phyloP scores from a whole-genome alignment of 1,140 invertebrate genomes.

The Rhizoglyphus robini region DNA sequence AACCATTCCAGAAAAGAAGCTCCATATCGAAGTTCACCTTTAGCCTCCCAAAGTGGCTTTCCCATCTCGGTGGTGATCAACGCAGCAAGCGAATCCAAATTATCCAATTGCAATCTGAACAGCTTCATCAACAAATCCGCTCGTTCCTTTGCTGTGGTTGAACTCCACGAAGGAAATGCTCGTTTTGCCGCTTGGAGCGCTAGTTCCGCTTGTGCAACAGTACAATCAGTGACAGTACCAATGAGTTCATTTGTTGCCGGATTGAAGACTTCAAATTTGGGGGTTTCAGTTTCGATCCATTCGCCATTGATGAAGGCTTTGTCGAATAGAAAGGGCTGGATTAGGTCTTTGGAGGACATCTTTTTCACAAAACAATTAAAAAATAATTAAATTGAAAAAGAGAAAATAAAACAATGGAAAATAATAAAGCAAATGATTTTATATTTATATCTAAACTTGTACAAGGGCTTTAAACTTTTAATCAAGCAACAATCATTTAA shows the following conservation, averaged over 20 bases:
- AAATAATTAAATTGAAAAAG: too few relatives aligned
- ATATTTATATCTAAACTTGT: too few relatives aligned
- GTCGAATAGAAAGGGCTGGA: background rate
- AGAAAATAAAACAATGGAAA: too few relatives aligned
- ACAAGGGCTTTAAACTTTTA: too few relatives aligned
- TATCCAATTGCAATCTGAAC: conserved; percentile 58
- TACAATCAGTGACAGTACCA: conserved; percentile 68
- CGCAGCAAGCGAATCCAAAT: conserved; percentile 59
- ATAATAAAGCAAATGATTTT: too few relatives aligned
- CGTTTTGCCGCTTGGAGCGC: conserved; percentile 59
- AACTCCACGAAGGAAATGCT: conserved; percentile 59
- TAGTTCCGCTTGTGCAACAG: conserved; percentile 48
- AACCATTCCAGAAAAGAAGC: conserved; percentile 93
- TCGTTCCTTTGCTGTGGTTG: conserved; percentile 33
- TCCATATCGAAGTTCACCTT: conserved; percentile 79
- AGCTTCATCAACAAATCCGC: conserved; percentile 45
- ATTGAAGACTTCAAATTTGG: conserved; percentile 32
- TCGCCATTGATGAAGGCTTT: conserved; percentile 20
- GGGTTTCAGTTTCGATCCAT: conserved; percentile 3
- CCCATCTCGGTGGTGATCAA: conserved; percentile 76
- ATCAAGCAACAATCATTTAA: too few relatives aligned
- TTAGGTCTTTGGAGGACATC: too few relatives aligned
- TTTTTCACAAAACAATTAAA: too few relatives aligned
- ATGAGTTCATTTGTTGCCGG: conserved; percentile 52
- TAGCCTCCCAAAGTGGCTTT: too few relatives aligned